Base-by-base conservation (phyloP, 2,888 invertebrate genomes). In the Drosophila kokeensis region DNA sequence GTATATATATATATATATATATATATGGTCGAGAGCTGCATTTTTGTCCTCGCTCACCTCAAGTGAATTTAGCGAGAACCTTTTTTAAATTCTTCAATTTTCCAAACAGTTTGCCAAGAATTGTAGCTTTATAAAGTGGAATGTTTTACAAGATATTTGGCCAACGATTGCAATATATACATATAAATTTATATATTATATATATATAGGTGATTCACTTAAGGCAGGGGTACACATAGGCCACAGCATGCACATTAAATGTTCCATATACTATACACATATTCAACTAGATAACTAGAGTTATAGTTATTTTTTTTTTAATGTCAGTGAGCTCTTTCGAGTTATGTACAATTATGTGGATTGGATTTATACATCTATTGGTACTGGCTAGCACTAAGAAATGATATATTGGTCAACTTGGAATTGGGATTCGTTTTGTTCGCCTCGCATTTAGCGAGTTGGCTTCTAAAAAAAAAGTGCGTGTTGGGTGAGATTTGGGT, bases 351-450 rank as follows among this genome's bases (percentile, higher is more conserved):
- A 50, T 74, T 53, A 74, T 81, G 64, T 81, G n/a, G n/a, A 38
- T 62, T 45, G 71, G 64, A 67, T 84, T 87, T 87, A 84, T 69
- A 84, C 68, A 77, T 77, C 80, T 89, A 85, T 85, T 89, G 90
- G 88, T 87, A 73, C 76, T 71, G 55, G 66, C 76, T 89, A 89
- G 87, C 79, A 75, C 79, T 87, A 83, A 32, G 30, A 71, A 64
- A 71, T 63, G 48, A 60, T 63, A 63, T 24, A 65, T 80, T 79
- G 63, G 40, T 67, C 58, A 76, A 76, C 55, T 71, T 71, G 48
- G 50, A 76, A 70, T 58, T 58, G 70, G 62, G 40, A 65, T 61
- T 59, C 53, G 45, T 53, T 58, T 74, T 70, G 57, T 61, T 74
- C 59, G 63, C 13, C 48, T 72, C 38, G 45, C 38, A 63, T 63